phyloP scores from a whole-genome alignment of 2,888 invertebrate species.

The Platerodrilus igneus region DNA sequence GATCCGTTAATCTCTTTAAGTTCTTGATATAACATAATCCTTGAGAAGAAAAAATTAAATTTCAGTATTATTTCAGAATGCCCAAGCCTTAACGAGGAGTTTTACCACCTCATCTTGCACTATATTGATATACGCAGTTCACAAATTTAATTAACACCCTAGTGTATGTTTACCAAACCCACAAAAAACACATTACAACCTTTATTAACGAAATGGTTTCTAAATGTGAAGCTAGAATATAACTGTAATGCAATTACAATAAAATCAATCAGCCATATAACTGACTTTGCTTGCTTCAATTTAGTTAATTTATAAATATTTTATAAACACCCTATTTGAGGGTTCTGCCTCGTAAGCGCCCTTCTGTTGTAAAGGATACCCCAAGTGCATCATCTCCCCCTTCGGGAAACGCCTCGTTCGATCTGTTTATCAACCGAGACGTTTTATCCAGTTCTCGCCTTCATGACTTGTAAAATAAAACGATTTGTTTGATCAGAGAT shows the following conservation, averaged over 20 bases:
- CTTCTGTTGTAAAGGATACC: constrained; percentile 15
- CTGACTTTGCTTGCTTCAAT: constrained; percentile 34
- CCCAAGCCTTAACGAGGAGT: no score
- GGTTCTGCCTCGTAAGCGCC: constrained; percentile 22
- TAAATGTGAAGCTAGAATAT: constrained; percentile 27
- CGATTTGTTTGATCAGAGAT: constrained; percentile 41
- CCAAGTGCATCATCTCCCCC: constrained; percentile 26
- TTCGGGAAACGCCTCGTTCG: constrained; percentile 40
- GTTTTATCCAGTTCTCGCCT: constrained; percentile 43
- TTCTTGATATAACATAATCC: no score
- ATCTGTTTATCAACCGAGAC: constrained; percentile 43
- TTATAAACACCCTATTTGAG: constrained; percentile 33
- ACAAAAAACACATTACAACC: not conserved
- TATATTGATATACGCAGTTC: no score
- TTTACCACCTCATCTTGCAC: no score
- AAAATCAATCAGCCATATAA: constrained; percentile 37
- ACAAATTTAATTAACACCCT: no score
- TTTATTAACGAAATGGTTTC: constrained; percentile 14
- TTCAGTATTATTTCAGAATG: no score
- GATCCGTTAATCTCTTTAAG: no score
- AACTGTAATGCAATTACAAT: constrained; percentile 33
- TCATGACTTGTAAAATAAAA: constrained; percentile 44
- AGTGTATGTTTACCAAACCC: no score
- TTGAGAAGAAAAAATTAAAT: no score
- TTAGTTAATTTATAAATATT: constrained; percentile 46